phyloP scores from a whole-genome alignment of 2,888 invertebrate genomes.

The Acanthosepion lycidas region DNA sequence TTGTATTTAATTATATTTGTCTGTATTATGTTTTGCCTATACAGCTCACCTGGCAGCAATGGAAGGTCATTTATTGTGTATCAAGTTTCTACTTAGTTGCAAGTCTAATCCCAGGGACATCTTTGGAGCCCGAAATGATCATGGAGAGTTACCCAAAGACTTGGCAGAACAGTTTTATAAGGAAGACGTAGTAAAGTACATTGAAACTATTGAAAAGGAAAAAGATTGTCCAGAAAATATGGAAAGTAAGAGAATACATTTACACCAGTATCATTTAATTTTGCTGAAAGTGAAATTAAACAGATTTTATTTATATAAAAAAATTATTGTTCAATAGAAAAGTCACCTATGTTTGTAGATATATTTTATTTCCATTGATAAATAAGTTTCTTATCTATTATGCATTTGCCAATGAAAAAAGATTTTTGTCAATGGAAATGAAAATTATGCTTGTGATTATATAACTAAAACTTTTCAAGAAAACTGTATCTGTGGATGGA shows the following conservation, averaged over 20 bases:
- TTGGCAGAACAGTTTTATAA: slow-evolving; percentile 75
- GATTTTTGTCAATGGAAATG: too few species aligned
- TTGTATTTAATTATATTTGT: not conserved
- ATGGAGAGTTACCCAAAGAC: slow-evolving; percentile 75
- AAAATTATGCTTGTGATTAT: not conserved
- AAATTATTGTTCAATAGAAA: too few species aligned
- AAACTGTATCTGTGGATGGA: too few species aligned
- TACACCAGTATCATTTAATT: not conserved
- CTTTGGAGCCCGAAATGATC: slow-evolving; percentile 74
- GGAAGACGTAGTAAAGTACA: slow-evolving; percentile 73
- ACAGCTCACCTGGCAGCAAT: slow-evolving; percentile 74
- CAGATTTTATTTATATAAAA: too few species aligned
- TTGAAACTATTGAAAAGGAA: slow-evolving; percentile 74
- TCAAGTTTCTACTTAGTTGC: slow-evolving; percentile 73
- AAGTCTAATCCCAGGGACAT: slow-evolving; percentile 67
- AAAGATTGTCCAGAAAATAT: slow-evolving; percentile 74
- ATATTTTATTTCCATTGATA: too few species aligned
- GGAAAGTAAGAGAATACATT: slow-evolving; percentile 69
- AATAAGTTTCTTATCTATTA: too few species aligned
- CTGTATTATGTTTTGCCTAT: slow-evolving; percentile 45
- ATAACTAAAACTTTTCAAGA: too few species aligned
- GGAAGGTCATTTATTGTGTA: slow-evolving; percentile 74
- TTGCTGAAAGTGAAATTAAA: too few species aligned
- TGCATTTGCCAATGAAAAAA: too few species aligned
- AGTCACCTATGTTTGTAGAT: too few species aligned